phyloP scores from a whole-genome alignment of 1,140 invertebrate species.

The Sycophaga agraensis region DNA sequence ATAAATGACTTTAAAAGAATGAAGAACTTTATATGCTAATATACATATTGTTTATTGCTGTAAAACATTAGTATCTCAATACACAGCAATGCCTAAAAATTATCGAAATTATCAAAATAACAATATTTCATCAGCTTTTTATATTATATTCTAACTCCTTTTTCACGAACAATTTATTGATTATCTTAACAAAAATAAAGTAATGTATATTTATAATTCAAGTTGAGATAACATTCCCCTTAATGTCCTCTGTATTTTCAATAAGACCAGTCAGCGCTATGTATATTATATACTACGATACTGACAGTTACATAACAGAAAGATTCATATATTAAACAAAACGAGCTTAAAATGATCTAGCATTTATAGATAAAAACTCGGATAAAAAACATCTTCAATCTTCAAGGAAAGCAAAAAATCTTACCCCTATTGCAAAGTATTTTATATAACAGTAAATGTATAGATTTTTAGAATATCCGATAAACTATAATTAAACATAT shows the following conservation, averaged over 20 bases:
- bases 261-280: neutral
- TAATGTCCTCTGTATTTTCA: neutral
- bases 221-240: neutral
- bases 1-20: conserved; percentile 43
- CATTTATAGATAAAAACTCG: neutral
- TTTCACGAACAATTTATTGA: neutral
- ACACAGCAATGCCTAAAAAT: conserved; percentile 50
- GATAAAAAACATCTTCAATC: neutral
- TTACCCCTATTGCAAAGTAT: conserved; percentile 20
- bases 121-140: conserved; percentile 3
- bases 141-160: conserved; percentile 16
- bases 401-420: conserved; percentile 8
- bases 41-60: conserved; percentile 57
- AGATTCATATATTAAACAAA: conserved; percentile 1
- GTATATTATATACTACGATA: too few relatives aligned
- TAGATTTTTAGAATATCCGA: too few relatives aligned
- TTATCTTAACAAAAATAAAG: conserved; percentile 10
- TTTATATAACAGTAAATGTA: conserved; percentile 24
- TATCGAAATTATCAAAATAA: conserved; percentile 16
- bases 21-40: conserved; percentile 52
- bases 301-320: too few relatives aligned
- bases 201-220: neutral
- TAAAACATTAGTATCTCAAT: conserved; percentile 53
- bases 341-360: conserved; percentile 1
- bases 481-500: too few relatives aligned